These are phyloP conservation scores for Serranochromis macrocephalus DNA, from an alignment of 2,113 vertebrate species.

Conservation along the genomic window DNA sequence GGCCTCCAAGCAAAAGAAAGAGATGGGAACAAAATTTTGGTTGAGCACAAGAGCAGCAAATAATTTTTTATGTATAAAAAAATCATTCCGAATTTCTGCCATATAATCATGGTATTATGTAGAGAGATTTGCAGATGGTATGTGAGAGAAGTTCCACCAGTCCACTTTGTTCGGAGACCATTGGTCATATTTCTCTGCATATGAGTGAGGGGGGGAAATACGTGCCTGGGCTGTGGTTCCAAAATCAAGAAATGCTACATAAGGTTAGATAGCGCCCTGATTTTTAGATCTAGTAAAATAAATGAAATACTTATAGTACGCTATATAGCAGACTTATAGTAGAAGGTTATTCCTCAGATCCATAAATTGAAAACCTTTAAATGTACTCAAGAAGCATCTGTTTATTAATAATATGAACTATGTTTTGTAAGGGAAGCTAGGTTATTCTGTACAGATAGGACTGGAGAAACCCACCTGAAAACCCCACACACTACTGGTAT, in stretches of 20 bases:
- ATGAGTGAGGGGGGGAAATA: not conserved
- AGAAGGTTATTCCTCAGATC: not conserved
- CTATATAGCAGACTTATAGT: not conserved
- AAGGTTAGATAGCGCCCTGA: not conserved
- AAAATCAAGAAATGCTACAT: not conserved
- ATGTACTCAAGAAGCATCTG: not conserved
- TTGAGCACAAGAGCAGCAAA: conserved; percentile 3
- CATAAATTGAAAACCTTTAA: not conserved
- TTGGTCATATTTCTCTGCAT: not conserved
- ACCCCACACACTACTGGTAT: not conserved
- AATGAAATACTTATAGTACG: not conserved
- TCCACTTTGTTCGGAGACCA: not conserved
- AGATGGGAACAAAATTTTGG: conserved; percentile 1
- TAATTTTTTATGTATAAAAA: not conserved
- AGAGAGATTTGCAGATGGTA: not conserved
- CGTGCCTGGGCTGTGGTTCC: not conserved
- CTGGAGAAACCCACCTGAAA: not conserved
- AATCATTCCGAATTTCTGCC: not conserved
- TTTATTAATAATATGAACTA: not conserved
- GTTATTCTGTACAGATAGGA: not conserved
- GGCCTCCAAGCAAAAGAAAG: conserved; percentile 43
- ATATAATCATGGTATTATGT: not conserved
- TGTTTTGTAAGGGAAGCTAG: not conserved
- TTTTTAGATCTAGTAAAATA: not conserved
- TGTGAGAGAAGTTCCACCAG: not conserved